A percentile compares a stretch with the other conserved stretches of the same genome.
Conservation (phyloP, 1,140 invertebrate genomes). For the Pantala flavescens region DNA sequence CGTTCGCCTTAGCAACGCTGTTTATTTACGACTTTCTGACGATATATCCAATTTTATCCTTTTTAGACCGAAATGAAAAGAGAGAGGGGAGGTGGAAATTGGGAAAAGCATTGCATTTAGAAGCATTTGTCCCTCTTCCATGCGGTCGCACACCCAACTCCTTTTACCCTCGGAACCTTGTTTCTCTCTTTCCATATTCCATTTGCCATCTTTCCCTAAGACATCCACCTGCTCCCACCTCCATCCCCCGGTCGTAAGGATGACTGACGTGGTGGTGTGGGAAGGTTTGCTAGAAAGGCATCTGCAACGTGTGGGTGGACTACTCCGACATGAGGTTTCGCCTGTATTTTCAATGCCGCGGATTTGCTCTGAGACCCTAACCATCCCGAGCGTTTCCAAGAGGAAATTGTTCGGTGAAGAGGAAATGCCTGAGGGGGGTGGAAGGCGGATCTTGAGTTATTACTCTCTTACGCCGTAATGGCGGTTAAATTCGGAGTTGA, state of each 20-base stretch:
- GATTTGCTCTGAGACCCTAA: background rate
- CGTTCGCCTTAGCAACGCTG: no score
- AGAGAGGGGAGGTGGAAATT: no score
- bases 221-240: background rate
- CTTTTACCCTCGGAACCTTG: background rate
- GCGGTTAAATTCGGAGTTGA: no score
- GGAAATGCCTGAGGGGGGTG: background rate
- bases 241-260: background rate
- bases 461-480: no score
- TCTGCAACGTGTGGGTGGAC: background rate
- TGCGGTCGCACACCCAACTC: background rate
- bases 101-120: no score
- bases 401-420: background rate
- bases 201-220: background rate
- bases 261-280: background rate
- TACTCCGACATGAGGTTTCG: background rate
- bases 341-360: background rate
- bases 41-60: no score
- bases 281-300: background rate
- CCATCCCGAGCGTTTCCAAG: background rate
- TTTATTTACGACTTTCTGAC: no score
- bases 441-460: background rate
- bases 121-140: background rate
- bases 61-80: no score
- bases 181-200: background rate